phyloP scores from a whole-genome alignment of 1,140 invertebrate species.

The Neoseiulus cucumeris region DNA sequence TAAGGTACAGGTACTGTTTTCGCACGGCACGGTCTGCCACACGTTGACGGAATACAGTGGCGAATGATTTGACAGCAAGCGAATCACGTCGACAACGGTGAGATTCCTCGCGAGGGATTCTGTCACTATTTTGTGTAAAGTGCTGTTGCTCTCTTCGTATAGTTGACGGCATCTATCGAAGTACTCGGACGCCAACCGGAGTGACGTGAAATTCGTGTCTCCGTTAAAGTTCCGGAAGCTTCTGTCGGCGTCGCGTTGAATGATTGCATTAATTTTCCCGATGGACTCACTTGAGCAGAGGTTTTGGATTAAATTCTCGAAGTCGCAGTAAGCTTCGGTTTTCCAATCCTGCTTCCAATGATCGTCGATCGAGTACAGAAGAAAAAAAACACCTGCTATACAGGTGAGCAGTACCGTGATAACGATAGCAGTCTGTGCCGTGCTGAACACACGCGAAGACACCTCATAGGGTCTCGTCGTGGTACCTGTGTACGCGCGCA shows the following conservation, averaged over 20 bases:
- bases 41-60: not conserved
- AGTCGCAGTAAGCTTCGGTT: not conserved
- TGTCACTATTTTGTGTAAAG: not conserved
- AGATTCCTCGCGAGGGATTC: not conserved
- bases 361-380: slow-evolving; percentile 2
- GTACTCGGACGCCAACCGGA: not conserved
- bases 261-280: not conserved
- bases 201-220: slow-evolving; percentile 2
- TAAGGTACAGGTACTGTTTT: slow-evolving; percentile 9
- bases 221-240: not conserved
- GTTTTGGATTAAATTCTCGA: not conserved
- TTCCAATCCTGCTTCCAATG: slow-evolving; percentile 6
- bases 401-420: not conserved
- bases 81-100: slow-evolving; percentile 6
- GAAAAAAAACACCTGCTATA: not conserved
- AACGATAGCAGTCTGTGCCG: slow-evolving; percentile 8
- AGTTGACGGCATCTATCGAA: not conserved
- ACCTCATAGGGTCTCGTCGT: slow-evolving; percentile 7
- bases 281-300: not conserved
- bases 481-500: not conserved
- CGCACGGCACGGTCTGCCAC: slow-evolving; percentile 1
- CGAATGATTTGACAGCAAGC: not conserved
- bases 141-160: not conserved
- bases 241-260: not conserved
- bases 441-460: slow-evolving; percentile 7